A percentile compares a stretch with the other conserved stretches of the same genome.
These are phyloP conservation scores for Epizoanthus rinbou DNA, from an alignment of 92 coral and sea anemone genomes.

Conservation along the genomic window DNA sequence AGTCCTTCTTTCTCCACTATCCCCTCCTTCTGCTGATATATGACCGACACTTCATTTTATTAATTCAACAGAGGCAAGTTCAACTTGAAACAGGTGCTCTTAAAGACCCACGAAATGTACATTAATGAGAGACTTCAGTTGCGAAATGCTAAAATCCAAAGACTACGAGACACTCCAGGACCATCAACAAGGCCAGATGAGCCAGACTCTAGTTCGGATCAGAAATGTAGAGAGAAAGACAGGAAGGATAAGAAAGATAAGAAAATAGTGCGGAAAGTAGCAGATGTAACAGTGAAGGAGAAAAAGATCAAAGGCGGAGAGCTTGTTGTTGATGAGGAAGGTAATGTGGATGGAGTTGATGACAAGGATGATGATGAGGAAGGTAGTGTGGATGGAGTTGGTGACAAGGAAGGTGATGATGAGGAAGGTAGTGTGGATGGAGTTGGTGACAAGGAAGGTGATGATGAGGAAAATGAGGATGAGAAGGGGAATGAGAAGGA, in stretches of 20 bases:
- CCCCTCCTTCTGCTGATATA: no score
- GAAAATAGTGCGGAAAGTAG: not conserved
- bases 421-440: not conserved
- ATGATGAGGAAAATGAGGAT: not conserved
- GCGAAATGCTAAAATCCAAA: not conserved
- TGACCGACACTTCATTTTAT: not conserved
- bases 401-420: not conserved
- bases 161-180: slow-evolving; percentile 6
- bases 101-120: slow-evolving; percentile 1
- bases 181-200: not conserved
- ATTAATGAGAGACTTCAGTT: slow-evolving; percentile 4
- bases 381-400: no score
- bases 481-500: not conserved
- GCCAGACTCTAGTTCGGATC: not conserved
- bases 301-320: no score
- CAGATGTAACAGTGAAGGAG: no score
- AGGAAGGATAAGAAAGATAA: not conserved
- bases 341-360: no score
- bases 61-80: not conserved
- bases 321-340: no score
- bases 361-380: not conserved
- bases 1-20: no score
- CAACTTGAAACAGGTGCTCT: not conserved
- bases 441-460: not conserved
- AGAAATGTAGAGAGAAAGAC: not conserved